phyloP scores from a whole-genome alignment of 2,113 vertebrate genomes.

The Oryzias woworae region DNA sequence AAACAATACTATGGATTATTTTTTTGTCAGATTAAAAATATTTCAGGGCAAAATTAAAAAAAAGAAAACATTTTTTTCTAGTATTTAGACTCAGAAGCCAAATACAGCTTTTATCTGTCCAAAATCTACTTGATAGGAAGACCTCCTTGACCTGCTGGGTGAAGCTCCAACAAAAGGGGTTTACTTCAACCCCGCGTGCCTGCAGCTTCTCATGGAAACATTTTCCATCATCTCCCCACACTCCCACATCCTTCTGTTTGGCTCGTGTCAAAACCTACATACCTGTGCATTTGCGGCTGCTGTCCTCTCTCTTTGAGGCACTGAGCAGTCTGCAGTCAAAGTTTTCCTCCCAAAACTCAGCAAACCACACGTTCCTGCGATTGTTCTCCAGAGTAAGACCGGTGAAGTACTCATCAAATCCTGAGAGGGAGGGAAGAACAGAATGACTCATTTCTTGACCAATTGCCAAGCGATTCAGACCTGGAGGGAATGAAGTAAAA shows the following conservation, averaged over 20 bases:
- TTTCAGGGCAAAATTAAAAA: constrained; percentile 44
- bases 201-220: constrained; percentile 8
- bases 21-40: constrained; percentile 10
- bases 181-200: constrained; percentile 10
- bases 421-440: constrained; percentile 52
- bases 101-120: constrained; percentile 14
- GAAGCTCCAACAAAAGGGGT: constrained; percentile 11
- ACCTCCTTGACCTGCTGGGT: constrained; percentile 53
- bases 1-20: constrained; percentile 18
- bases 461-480: constrained; percentile 54
- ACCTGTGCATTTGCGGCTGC: constrained; percentile 78
- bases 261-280: constrained; percentile 3
- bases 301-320: constrained; percentile 74
- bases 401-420: constrained; percentile 78
- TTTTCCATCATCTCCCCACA: constrained; percentile 18
- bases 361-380: constrained; percentile 79
- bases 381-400: constrained; percentile 78
- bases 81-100: constrained; percentile 45
- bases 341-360: constrained; percentile 80
- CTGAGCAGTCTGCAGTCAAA: constrained; percentile 77
- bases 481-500: constrained; percentile 54
- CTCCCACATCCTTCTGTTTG: constrained; percentile 12
- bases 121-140: constrained; percentile 48
- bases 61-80: constrained; percentile 43
- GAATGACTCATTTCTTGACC: constrained; percentile 54